Conservation (phyloP, 2,888 invertebrate species). For the Gortyna flavago region DNA sequence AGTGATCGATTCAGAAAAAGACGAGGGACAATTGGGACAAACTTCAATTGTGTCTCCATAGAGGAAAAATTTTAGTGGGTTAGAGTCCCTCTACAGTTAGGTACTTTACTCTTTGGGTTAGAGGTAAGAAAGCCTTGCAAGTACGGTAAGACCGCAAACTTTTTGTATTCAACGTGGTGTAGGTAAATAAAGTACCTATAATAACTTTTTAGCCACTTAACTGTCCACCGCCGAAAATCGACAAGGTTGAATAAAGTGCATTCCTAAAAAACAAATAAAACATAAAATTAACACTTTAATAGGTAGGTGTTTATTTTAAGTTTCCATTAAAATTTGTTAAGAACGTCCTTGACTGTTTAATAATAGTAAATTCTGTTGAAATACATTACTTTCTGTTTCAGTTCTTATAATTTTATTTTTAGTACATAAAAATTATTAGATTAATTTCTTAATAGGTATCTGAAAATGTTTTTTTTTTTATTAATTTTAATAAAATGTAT, state of each 20-base stretch:
- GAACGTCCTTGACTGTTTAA: neutral
- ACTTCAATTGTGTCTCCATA: too few relatives aligned
- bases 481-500: neutral
- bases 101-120: too few relatives aligned
- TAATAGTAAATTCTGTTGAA: constrained; percentile 36
- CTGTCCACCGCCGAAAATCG: too few relatives aligned
- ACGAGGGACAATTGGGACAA: too few relatives aligned
- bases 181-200: too few relatives aligned
- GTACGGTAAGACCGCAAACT: neutral
- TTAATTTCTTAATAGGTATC: too few relatives aligned
- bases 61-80: too few relatives aligned
- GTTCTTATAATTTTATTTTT: neutral
- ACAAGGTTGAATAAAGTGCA: neutral
- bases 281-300: neutral
- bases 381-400: constrained; percentile 14
- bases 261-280: neutral
- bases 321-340: too few relatives aligned
- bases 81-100: too few relatives aligned
- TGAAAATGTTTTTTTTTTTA: neutral
- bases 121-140: neutral
- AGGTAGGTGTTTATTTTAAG: neutral
- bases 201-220: too few relatives aligned
- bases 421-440: neutral
- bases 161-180: neutral
- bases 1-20: too few relatives aligned